Base-by-base conservation (phyloP, 92 coral and sea anemone species). In the Epizoanthus fatuus region DNA sequence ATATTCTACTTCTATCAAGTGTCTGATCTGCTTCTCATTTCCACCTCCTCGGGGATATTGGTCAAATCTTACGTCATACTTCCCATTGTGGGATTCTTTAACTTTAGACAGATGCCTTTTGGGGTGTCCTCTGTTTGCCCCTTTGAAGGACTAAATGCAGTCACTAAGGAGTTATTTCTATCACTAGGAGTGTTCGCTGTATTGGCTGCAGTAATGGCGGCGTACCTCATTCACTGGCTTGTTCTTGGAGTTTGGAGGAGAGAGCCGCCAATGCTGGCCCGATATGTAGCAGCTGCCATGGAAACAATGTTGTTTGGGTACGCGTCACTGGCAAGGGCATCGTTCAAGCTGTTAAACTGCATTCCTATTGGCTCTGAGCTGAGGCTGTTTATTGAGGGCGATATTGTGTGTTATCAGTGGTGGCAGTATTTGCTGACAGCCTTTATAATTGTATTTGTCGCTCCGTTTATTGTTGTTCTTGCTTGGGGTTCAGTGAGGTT, bases 1-100 rank as follows among this genome's bases (percentile, higher is more conserved):
- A 65, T 84, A 2, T 95, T 93, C 72, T 95, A 93, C 74, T 95
- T 93, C 77, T 95, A 95, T 59, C 98, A 95, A 85, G 92, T 86
- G 62, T 87, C 93, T 40, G 86, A 91, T 57, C 37, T 94, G 35
- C 86, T 95, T 14, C 75, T 95, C 56, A 74, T 87, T 9, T 71
- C 88, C 7, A 54, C 92, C 9, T 71, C 89, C n/a, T 75, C 68
- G 16, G 51, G 52, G 3, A 39, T 79, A 20, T 25, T 83, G 16
- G 53, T 68, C 22, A 16, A 70, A 38, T 22, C 59, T 15, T 53
- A 14, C 16, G 44, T 89, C 13, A 44, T 95, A 52, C 84, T 69
- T 17, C 89, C 94, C 54, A 69, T 91, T 7, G 35, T 72, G 7
- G 97, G 95, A 7, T 54, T 94, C 4, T 93, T 95, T 42, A 93